These are phyloP conservation scores for Indicator indicator DNA, from an alignment of 2,113 vertebrate species.

Conservation along the genomic window DNA sequence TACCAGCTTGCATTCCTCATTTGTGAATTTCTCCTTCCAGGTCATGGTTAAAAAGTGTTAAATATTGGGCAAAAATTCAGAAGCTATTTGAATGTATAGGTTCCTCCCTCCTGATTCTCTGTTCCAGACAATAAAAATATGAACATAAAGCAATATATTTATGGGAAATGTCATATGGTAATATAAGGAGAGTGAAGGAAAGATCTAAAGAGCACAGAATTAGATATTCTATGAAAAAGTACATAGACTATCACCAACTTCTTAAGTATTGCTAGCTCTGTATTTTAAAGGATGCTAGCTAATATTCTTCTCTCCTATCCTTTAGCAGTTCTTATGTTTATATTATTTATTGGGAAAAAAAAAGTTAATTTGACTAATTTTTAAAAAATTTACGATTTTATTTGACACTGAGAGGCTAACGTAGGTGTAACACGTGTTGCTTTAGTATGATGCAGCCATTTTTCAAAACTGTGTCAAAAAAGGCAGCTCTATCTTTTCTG, in stretches of 20 bases:
- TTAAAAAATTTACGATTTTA: neutral
- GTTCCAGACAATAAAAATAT: neutral
- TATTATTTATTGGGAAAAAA: neutral
- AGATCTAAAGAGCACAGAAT: neutral
- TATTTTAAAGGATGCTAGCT: neutral
- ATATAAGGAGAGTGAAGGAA: neutral
- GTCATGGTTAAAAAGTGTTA: neutral
- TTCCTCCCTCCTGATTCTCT: neutral
- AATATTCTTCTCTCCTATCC: neutral
- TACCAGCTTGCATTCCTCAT: neutral
- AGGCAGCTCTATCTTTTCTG: neutral
- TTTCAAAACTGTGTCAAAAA: neutral
- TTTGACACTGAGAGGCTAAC: neutral
- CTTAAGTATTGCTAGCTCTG: neutral
- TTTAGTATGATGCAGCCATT: neutral
- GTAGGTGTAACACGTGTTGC: neutral
- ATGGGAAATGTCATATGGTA: neutral
- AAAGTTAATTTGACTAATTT: neutral
- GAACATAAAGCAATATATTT: neutral
- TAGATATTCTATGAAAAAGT: neutral
- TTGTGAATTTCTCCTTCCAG: neutral
- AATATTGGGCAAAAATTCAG: neutral
- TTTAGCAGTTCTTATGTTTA: neutral
- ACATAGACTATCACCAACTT: neutral
- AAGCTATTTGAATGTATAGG: neutral